phyloP scores from a whole-genome alignment of 2,888 invertebrate genomes.

The Tiliacea citrago region DNA sequence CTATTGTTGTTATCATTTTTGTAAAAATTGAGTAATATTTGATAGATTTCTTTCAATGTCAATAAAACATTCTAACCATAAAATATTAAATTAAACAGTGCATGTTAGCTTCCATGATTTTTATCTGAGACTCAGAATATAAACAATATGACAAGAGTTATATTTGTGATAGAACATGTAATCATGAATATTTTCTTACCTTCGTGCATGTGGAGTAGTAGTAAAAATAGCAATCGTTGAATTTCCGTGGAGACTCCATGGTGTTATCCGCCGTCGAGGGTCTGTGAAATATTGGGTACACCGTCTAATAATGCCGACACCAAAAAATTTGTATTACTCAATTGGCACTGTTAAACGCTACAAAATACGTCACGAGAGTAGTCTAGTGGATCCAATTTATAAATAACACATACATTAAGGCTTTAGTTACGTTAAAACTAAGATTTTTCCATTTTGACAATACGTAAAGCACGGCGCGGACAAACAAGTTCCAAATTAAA shows the following conservation, averaged over 20 bases:
- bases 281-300: slow-evolving; percentile 80
- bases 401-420: slow-evolving; percentile 73
- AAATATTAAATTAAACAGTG: slow-evolving; percentile 55
- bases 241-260: slow-evolving; percentile 94
- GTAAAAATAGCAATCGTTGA: slow-evolving; percentile 97
- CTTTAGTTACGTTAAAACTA: slow-evolving; percentile 74
- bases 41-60: slow-evolving; percentile 33
- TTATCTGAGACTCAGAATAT: slow-evolving; percentile 54
- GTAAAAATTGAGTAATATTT: slow-evolving; percentile 9
- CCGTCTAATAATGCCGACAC: slow-evolving; percentile 71
- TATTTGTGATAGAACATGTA: slow-evolving; percentile 34
- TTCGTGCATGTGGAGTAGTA: slow-evolving; percentile 96
- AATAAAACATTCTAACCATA: slow-evolving; percentile 63
- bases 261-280: slow-evolving; percentile 82
- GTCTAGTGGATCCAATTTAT: slow-evolving; percentile 61
- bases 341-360: slow-evolving; percentile 63
- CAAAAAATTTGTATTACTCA: slow-evolving; percentile 65
- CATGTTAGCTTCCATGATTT: slow-evolving; percentile 57
- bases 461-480: slow-evolving; percentile 84
- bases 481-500: slow-evolving; percentile 80
- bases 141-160: slow-evolving; percentile 58
- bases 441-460: slow-evolving; percentile 87
- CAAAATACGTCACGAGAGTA: slow-evolving; percentile 66
- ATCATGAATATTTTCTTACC: slow-evolving; percentile 88
- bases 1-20: slow-evolving; percentile 17